A percentile compares a stretch with the other conserved stretches of the same genome.
Evolutionary conservation across 2,888 invertebrate genomes (phyloP).

Genomic region (Chymomyza caudatula): DNA sequence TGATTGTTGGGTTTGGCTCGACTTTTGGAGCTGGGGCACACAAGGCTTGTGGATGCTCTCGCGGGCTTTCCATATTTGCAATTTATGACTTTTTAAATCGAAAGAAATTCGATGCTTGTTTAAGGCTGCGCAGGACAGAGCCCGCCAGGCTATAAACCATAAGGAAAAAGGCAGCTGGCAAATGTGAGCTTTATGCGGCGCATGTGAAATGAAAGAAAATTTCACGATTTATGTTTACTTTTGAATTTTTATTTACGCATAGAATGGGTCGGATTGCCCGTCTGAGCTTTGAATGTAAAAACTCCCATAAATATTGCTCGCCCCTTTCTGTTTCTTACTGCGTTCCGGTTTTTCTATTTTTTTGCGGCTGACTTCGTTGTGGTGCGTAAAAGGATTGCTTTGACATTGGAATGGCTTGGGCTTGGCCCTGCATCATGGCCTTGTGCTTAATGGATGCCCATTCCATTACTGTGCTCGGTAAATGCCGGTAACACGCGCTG

Average conservation of each 20-base stretch:
- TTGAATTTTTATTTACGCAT: conserved; percentile 38
- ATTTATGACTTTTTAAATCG: conserved; percentile 65
- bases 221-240: conserved; percentile 52
- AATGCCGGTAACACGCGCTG: not conserved
- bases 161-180: not conserved
- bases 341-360: not conserved
- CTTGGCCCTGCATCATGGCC: not conserved
- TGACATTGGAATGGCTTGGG: not conserved
- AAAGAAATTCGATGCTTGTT: conserved; percentile 62
- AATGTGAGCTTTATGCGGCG: not conserved
- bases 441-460: not conserved
- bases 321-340: not conserved
- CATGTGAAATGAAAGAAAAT: conserved; percentile 6
- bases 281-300: not conserved
- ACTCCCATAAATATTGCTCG: conserved; percentile 11
- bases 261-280: not conserved
- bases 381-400: not conserved
- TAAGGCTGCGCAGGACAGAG: conserved; percentile 31
- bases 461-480: not conserved
- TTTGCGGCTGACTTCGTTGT: not conserved
- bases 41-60: not conserved
- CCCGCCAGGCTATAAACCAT: conserved; percentile 1
- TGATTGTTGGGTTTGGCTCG: not conserved
- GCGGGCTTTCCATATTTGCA: conserved; percentile 28
- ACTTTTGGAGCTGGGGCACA: not conserved